Conservation (phyloP, 2,797 vertebrate genomes). For the Oceanodroma leucorhoa region DNA sequence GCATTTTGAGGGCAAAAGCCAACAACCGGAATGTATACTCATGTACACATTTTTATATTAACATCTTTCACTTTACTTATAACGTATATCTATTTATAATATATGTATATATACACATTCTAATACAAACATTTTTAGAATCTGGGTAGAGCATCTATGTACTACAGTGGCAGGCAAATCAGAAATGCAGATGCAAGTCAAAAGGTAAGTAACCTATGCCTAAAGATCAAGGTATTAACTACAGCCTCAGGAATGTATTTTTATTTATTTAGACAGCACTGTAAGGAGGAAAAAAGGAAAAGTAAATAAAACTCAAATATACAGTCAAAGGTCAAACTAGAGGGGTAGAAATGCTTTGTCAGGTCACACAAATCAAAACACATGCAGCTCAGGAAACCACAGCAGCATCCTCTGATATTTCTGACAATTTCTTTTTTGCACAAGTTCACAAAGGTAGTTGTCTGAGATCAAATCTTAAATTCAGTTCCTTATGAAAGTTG, state of each 20-base stretch:
- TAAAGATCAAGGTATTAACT: background rate
- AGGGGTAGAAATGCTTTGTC: background rate
- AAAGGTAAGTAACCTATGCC: background rate
- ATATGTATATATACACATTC: fast-evolving
- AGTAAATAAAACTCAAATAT: background rate
- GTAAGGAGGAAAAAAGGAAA: background rate
- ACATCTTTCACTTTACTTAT: background rate
- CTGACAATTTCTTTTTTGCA: background rate
- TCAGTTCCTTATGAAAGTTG: background rate
- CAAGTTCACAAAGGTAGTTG: background rate
- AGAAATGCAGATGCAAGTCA: background rate
- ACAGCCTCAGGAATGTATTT: background rate
- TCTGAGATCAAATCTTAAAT: background rate
- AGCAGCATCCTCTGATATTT: background rate
- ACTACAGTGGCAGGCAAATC: background rate
- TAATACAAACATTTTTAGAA: background rate
- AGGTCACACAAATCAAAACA: background rate
- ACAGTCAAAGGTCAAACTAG: background rate
- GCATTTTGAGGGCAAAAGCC: background rate
- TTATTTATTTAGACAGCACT: background rate
- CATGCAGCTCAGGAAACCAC: background rate
- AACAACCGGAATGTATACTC: background rate
- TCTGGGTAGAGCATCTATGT: background rate
- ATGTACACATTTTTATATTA: background rate
- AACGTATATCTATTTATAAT: background rate